A percentile compares a stretch with the other conserved stretches of the same genome.
Evolutionary conservation across 1,140 invertebrate species (phyloP).

Genomic region (Sitobion miscanthi): DNA sequence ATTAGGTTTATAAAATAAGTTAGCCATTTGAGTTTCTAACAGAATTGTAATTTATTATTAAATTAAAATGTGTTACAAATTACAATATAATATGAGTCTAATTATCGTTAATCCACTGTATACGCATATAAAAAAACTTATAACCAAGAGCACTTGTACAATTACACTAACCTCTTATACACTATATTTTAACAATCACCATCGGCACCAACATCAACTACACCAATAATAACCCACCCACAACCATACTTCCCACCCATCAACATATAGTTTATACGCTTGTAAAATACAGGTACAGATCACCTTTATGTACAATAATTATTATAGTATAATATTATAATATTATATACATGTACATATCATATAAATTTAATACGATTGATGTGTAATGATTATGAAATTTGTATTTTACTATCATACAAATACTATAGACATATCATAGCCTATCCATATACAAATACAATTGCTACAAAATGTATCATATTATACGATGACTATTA

Average conservation of each 20-base stretch:
- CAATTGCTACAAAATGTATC: background rate
- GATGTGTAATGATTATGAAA: background rate
- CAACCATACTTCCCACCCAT: no score
- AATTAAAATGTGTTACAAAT: background rate
- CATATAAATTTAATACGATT: background rate
- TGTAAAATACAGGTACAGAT: background rate
- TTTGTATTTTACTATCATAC: background rate
- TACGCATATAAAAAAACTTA: background rate
- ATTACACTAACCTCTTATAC: background rate
- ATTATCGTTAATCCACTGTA: background rate
- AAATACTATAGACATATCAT: background rate
- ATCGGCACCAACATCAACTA: background rate
- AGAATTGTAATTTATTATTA: background rate
- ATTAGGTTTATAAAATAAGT: no score
- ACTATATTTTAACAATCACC: slow-evolving; percentile 16
- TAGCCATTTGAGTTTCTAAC: background rate
- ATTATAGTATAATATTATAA: background rate
- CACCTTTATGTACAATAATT: no score
- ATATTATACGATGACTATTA: background rate
- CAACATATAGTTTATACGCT: background rate
- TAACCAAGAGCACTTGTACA: background rate
- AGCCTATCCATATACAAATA: background rate
- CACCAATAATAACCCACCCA: background rate
- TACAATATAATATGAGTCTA: background rate
- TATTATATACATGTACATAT: no score